Evolutionary conservation across 2,113 vertebrate species (phyloP).

Genomic region (Menidia beryllina): DNA sequence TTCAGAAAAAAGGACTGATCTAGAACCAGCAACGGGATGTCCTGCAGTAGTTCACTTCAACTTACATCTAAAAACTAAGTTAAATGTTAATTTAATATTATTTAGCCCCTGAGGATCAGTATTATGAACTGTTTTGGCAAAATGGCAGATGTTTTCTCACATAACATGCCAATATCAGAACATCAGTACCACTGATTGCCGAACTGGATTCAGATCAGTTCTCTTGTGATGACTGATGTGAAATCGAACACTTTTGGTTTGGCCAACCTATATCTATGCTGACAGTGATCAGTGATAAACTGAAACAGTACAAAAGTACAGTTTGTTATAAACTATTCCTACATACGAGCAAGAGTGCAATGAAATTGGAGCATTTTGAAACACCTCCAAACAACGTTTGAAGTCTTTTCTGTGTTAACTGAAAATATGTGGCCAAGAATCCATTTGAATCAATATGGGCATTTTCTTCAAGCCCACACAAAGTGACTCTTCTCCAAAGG

Average conservation of each 20-base stretch:
- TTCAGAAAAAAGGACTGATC: conserved; percentile 15
- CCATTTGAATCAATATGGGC: background rate
- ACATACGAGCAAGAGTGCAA: background rate
- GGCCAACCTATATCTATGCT: too few species aligned
- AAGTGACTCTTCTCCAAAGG: background rate
- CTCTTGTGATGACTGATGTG: background rate
- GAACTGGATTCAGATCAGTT: background rate
- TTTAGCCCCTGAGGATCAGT: background rate
- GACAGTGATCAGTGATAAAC: background rate
- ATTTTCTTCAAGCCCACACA: background rate
- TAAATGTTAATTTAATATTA: background rate
- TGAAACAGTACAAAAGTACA: background rate
- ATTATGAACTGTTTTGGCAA: conserved; percentile 17
- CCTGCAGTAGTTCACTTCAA: background rate
- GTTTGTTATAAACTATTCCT: conserved; percentile 1
- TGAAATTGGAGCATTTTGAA: background rate
- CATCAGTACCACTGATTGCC: background rate
- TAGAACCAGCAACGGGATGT: conserved; percentile 8
- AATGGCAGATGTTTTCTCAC: conserved; percentile 14
- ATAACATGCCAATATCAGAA: background rate
- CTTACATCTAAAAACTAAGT: conserved; percentile 7
- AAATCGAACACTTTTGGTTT: background rate
- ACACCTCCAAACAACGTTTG: background rate
- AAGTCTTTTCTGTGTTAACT: background rate
- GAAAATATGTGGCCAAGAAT: background rate